A percentile compares a stretch with the other conserved stretches of the same genome.
phyloP scores from a whole-genome alignment of 2,113 vertebrate genomes.

The Pandion haliaetus region DNA sequence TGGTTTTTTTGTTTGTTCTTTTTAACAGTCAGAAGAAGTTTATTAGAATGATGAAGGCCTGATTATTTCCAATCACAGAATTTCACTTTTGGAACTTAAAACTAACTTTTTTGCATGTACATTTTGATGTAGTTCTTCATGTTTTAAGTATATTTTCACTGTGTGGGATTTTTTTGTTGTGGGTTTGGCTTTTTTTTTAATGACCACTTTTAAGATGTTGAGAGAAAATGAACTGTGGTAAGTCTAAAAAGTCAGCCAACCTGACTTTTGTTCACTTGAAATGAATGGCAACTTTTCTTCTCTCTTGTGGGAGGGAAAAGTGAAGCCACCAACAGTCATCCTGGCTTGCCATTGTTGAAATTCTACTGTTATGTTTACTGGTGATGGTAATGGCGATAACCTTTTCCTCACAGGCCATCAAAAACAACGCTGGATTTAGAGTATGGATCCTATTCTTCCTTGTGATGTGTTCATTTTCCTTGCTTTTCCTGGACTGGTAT shows the following conservation, averaged over 20 bases:
- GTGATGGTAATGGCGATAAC: background rate
- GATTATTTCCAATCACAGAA: background rate
- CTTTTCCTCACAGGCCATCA: conserved; percentile 84
- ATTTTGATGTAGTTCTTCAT: background rate
- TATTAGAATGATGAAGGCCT: background rate
- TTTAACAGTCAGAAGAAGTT: background rate
- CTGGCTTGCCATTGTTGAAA: background rate
- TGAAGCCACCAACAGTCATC: background rate
- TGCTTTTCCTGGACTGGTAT: conserved; percentile 98
- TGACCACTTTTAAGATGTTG: background rate
- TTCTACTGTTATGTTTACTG: background rate
- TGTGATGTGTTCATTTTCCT: conserved; percentile 98
- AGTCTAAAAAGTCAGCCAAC: background rate
- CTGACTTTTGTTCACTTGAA: background rate
- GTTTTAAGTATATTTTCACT: background rate
- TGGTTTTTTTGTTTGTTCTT: background rate
- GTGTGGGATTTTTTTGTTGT: background rate
- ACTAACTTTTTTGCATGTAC: rapidly evolving
- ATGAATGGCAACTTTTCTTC: background rate
- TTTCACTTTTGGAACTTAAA: background rate
- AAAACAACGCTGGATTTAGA: conserved; percentile 97
- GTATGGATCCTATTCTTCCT: conserved; percentile 99
- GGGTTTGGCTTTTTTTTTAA: background rate
- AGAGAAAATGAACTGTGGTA: background rate
- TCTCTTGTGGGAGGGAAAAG: background rate